Evolutionary conservation across 2,888 invertebrate genomes (phyloP), one percentile per base, ranked within the genome.

Genomic region (Sipha maydis): DNA sequence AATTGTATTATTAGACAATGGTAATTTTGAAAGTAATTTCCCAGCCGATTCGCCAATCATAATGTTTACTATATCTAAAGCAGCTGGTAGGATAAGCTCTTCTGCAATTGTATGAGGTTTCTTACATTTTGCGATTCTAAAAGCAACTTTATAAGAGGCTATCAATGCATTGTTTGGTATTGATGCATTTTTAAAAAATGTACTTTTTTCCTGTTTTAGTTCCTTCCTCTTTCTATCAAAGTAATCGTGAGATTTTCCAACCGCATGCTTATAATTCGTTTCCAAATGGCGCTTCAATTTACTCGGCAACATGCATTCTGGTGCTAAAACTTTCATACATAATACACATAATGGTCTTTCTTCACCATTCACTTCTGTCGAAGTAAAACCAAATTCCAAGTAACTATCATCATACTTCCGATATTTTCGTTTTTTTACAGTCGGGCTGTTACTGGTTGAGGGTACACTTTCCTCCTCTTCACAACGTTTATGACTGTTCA

Each of bases 31-130:
- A 88, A 90, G 69, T 82, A 89, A 83, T 89, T 90, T 90, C 56
- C 80, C 90, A 41, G 89, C 90, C 14, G 84, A 89, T 89, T 91
- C 90, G 54, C 90, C 90, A 54, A 90, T 78, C 90, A 91, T 90
- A 90, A 90, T 90, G 28, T 90, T 90, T 28, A 90, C 90, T 90
- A 91, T 89, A 89, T 90, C 90, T 78, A 90, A 31, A 89, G n/a
- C n/a, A n/a, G n/a, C n/a, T n/a, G n/a, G n/a, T n/a, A n/a, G n/a
- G n/a, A n/a, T n/a, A n/a, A n/a, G 90, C 90, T 90, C 79, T 89
- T 90, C 90, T 88, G 90, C 90, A 76, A 90, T 90, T 28, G 90
- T 91, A 73, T 90, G 90, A 71, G 90, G 90, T 89, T 90, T 90
- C 86, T 90, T 90, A 89, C 89, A 90, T 80, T 90, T 90, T 25